Conservation (phyloP, 35 echinoderm and acorn worm genomes). For the Amphiura filiformis region DNA sequence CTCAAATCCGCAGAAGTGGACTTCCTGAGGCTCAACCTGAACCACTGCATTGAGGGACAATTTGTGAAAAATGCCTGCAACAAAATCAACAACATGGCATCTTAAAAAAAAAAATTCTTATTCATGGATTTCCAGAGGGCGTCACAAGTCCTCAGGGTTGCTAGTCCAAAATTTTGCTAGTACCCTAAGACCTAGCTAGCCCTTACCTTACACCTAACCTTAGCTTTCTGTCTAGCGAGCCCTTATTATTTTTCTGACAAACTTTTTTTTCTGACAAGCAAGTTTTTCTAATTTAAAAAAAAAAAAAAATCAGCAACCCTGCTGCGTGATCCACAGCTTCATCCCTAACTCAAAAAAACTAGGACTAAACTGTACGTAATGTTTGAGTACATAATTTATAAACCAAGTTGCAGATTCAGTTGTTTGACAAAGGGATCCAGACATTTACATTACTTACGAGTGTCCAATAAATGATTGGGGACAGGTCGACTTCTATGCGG, state of each 20-base stretch:
- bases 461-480: slow-evolving; percentile 91
- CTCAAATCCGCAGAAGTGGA: slow-evolving; percentile 96
- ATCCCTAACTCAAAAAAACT: too few relatives aligned
- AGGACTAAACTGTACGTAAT: too few relatives aligned
- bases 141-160: neutral
- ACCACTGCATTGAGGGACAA: slow-evolving; percentile 70
- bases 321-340: too few relatives aligned
- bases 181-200: neutral
- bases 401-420: too few relatives aligned
- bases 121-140: neutral
- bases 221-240: neutral
- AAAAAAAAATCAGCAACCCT: too few relatives aligned
- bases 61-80: slow-evolving; percentile 81
- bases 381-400: too few relatives aligned
- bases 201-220: neutral
- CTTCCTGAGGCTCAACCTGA: slow-evolving; percentile 64
- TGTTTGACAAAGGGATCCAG: too few relatives aligned
- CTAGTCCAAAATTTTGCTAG: neutral
- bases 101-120: neutral
- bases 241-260: too few relatives aligned
- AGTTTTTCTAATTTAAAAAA: too few relatives aligned
- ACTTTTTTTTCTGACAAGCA: too few relatives aligned
- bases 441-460: slow-evolving; percentile 56
- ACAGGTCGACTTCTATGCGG: slow-evolving; percentile 65
- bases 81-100: neutral